Conservation (phyloP, 2,113 vertebrate genomes). For the Pan paniscus region DNA sequence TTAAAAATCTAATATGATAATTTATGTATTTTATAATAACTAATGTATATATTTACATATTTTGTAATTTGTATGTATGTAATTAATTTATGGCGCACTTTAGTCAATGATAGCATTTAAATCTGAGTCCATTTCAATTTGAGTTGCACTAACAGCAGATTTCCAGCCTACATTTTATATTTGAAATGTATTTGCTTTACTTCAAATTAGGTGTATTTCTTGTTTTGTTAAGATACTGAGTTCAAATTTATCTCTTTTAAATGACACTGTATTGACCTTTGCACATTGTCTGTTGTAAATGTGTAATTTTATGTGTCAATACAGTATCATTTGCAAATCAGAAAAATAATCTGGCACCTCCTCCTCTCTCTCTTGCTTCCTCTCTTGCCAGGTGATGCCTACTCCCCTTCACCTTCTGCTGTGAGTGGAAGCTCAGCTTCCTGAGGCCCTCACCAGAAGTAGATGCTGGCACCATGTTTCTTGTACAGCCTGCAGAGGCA, state of each 20-base stretch:
- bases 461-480: too few species aligned
- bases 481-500: too few species aligned
- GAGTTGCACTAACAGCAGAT: background rate
- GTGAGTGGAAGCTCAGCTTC: too few species aligned
- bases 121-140: background rate
- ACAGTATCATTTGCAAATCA: too few species aligned
- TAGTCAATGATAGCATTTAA: background rate
- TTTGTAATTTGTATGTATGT: background rate
- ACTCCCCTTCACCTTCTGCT: too few species aligned
- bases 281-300: background rate
- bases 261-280: background rate
- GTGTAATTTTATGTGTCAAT: too few species aligned
- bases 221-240: background rate
- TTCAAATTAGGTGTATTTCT: background rate
- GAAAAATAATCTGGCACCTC: too few species aligned
- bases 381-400: too few species aligned
- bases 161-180: background rate
- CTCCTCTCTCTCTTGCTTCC: too few species aligned
- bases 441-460: too few species aligned
- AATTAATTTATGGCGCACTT: background rate
- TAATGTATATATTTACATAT: background rate
- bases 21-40: background rate
- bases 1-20: background rate
- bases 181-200: background rate
- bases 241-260: slow-evolving; percentile 20